Conservation (phyloP, 1,140 invertebrate species). For the Temnothorax curvispinosus region DNA sequence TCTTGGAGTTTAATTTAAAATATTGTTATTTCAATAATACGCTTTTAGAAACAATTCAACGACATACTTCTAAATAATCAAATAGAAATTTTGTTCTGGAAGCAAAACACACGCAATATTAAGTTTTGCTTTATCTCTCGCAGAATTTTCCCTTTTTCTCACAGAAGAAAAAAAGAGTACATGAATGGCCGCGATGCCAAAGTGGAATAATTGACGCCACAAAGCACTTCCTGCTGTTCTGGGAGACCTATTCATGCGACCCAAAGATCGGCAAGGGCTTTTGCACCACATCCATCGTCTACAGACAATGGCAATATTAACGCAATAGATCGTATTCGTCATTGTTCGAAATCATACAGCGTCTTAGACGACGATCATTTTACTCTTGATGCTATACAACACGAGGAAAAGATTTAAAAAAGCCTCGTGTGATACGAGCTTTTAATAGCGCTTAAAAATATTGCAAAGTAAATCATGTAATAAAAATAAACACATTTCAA, state of each 20-base stretch:
- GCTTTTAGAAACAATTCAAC: not conserved
- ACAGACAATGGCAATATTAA: conserved; percentile 73
- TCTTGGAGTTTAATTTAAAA: not conserved
- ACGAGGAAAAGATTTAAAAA: not conserved
- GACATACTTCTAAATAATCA: not conserved
- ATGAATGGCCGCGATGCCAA: conserved; percentile 56
- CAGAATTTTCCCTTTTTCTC: not conserved
- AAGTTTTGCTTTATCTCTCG: not conserved
- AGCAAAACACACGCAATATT: not conserved
- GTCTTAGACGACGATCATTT: conserved; percentile 40
- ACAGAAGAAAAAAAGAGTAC: conserved; percentile 34
- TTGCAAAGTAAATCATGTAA: not conserved
- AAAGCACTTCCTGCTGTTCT: conserved; percentile 73
- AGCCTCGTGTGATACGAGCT: not conserved
- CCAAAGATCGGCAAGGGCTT: conserved; percentile 67
- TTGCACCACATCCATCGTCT: conserved; percentile 52
- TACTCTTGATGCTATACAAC: not conserved
- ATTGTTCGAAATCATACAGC: conserved; percentile 59
- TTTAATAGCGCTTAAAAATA: not conserved
- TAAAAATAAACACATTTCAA: not conserved
- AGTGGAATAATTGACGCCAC: conserved; percentile 76
- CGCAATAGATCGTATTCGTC: conserved; percentile 55
- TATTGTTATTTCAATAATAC: not conserved
- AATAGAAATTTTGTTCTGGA: not conserved
- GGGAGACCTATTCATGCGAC: conserved; percentile 68